A percentile compares a stretch with the other conserved stretches of the same genome.
These are phyloP conservation scores for Zophobas atratus DNA, from an alignment of 1,140 invertebrate species.

Conservation along the genomic window DNA sequence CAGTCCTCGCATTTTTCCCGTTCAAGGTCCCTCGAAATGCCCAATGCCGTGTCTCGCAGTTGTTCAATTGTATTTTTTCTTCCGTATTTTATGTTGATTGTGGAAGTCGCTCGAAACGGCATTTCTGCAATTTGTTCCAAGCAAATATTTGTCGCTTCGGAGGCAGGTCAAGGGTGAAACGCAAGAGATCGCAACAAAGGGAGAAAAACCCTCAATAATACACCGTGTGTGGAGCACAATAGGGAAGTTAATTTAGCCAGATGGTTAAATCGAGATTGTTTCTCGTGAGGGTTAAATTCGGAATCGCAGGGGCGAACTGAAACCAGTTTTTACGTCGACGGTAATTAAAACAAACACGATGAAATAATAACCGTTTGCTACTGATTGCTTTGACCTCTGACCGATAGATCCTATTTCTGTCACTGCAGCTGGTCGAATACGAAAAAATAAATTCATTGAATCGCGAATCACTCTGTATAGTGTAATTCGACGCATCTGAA, in stretches of 20 bases:
- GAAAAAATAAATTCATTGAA: too few species aligned
- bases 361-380: too few species aligned
- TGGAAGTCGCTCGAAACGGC: slow-evolving; percentile 1
- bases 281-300: background rate
- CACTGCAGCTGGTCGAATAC: too few species aligned
- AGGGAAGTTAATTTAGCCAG: background rate
- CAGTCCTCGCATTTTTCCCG: too few species aligned
- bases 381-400: too few species aligned
- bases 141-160: slow-evolving; percentile 7
- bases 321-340: too few species aligned
- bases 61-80: slow-evolving; percentile 2
- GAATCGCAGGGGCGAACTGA: too few species aligned
- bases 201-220: slow-evolving; percentile 4
- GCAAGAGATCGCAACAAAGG: slow-evolving; percentile 16
- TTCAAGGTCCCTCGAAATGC: too few species aligned
- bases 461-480: too few species aligned
- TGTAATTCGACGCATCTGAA: too few species aligned
- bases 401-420: too few species aligned
- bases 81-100: slow-evolving; percentile 17
- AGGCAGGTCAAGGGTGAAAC: slow-evolving; percentile 9
- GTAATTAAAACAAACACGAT: too few species aligned
- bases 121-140: slow-evolving; percentile 9
- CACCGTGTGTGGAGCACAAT: background rate
- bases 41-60: background rate
- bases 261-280: background rate